A percentile compares a stretch with the other conserved stretches of the same genome.
Evolutionary conservation across 2,888 invertebrate species (phyloP).

Genomic region (Lepetodrilus schrolli): DNA sequence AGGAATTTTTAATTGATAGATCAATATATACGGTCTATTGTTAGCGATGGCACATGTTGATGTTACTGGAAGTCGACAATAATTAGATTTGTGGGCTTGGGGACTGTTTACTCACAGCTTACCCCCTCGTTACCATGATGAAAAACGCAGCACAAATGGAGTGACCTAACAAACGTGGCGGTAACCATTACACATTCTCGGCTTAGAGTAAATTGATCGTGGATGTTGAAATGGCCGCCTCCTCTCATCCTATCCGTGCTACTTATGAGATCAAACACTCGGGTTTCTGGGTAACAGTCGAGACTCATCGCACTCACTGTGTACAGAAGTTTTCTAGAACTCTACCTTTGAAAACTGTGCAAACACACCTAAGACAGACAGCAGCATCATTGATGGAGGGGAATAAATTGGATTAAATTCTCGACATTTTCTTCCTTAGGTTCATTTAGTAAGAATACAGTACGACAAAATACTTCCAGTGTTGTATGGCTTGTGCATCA

Average conservation of each 20-base stretch:
- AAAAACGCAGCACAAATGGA: not conserved
- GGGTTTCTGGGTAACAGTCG: not conserved
- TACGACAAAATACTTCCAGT: too few species aligned
- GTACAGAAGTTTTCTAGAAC: not conserved
- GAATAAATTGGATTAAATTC: too few species aligned
- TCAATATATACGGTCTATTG: too few species aligned
- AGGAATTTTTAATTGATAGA: too few species aligned
- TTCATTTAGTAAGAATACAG: too few species aligned
- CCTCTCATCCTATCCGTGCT: not conserved
- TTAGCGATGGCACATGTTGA: too few species aligned
- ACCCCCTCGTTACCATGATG: not conserved
- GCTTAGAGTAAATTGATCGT: slow-evolving; percentile 1
- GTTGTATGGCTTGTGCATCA: too few species aligned
- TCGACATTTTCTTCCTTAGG: too few species aligned
- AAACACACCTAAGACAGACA: too few species aligned
- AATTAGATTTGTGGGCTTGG: slow-evolving; percentile 9
- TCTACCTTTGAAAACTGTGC: not conserved
- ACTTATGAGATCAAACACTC: slow-evolving; percentile 20
- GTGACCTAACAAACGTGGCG: not conserved
- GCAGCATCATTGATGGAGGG: too few species aligned
- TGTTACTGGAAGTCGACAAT: too few species aligned
- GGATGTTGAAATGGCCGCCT: not conserved
- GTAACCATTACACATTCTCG: not conserved
- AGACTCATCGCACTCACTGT: not conserved
- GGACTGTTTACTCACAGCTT: too few species aligned